Conservation (phyloP, 2,888 invertebrate species). For the Pteria penguin region DNA sequence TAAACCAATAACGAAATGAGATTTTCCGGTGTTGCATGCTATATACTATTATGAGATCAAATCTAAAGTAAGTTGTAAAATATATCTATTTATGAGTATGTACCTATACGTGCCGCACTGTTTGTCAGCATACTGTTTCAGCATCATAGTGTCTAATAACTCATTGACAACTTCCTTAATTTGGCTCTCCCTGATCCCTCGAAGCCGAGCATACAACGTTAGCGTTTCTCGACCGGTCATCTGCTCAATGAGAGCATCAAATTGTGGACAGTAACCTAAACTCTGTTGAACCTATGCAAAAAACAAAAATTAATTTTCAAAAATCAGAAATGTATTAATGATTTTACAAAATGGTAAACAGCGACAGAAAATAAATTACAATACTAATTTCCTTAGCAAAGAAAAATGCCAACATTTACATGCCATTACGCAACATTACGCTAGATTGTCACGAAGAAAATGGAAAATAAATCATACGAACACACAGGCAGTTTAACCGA, state of each 20-base stretch:
- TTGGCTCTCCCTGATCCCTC: constrained; percentile 78
- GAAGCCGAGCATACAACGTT: constrained; percentile 86
- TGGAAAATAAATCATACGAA: no score
- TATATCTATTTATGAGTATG: no score
- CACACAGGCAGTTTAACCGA: no score
- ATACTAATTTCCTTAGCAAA: no score
- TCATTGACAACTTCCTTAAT: constrained; percentile 66
- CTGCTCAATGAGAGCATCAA: constrained; percentile 89
- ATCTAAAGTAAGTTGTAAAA: no score
- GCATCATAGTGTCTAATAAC: constrained; percentile 65
- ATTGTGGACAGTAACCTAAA: constrained; percentile 95
- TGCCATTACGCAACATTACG: no score
- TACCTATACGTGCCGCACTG: constrained; percentile 67
- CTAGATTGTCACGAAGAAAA: no score
- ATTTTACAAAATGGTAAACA: neutral
- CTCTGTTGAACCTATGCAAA: constrained; percentile 85
- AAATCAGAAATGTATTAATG: neutral
- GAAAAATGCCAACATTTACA: no score
- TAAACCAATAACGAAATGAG: no score
- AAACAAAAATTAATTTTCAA: neutral
- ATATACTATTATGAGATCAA: no score
- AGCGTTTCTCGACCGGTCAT: constrained; percentile 89
- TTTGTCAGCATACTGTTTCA: constrained; percentile 67
- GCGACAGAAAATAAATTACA: no score
- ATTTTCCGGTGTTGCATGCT: no score